phyloP scores from a whole-genome alignment of 2,888 invertebrate genomes.

The Nomada fabriciana region DNA sequence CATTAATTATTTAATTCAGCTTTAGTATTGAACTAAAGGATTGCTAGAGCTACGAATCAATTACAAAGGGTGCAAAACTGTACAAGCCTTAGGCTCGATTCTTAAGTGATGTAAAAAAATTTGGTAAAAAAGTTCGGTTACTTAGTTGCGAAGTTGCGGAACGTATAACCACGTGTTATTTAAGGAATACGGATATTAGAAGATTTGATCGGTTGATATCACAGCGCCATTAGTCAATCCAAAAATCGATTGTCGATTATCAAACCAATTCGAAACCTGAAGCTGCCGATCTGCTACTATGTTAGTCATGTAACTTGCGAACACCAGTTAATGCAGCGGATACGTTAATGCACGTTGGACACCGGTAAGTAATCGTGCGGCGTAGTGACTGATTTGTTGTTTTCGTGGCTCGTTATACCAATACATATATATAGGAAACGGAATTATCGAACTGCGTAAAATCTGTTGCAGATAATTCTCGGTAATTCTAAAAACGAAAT shows the following conservation, averaged over 20 bases:
- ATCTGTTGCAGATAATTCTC: slow-evolving; percentile 3
- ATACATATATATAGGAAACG: background rate
- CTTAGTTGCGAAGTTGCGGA: background rate
- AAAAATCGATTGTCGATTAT: slow-evolving; percentile 66
- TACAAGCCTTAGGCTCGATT: slow-evolving; percentile 35
- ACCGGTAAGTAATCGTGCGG: slow-evolving; percentile 41
- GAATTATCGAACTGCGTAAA: background rate
- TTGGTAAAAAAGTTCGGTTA: slow-evolving; percentile 15
- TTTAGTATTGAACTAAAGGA: background rate
- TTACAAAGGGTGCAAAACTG: slow-evolving; percentile 1
- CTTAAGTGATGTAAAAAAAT: slow-evolving; percentile 23
- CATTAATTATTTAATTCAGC: no score
- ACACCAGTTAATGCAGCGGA: slow-evolving; percentile 30
- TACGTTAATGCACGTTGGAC: slow-evolving; percentile 42
- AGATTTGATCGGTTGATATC: slow-evolving; percentile 5
- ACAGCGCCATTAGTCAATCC: slow-evolving; percentile 32
- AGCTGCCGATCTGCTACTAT: slow-evolving; percentile 56
- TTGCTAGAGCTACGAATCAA: background rate
- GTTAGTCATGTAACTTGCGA: slow-evolving; percentile 51
- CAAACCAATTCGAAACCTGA: slow-evolving; percentile 25
- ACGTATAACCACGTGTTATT: background rate
- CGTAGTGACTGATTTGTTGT: slow-evolving; percentile 25
- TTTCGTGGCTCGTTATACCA: background rate
- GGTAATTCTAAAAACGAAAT: slow-evolving; percentile 37
- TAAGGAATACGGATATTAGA: background rate